phyloP scores from a whole-genome alignment of 1,140 invertebrate genomes.

The Ladona fulva region DNA sequence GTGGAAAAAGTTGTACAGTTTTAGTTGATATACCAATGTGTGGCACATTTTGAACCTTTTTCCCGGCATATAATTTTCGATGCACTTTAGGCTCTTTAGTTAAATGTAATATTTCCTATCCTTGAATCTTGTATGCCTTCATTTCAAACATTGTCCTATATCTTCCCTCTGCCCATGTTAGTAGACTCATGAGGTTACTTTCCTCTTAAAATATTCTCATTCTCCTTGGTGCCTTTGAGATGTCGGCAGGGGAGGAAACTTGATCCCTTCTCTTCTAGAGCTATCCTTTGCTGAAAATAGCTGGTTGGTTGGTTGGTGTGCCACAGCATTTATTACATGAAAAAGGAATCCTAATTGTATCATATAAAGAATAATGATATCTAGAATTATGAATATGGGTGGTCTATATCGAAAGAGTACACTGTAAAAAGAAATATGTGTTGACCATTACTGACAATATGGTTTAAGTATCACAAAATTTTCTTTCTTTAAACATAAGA shows the following conservation, averaged over 20 bases:
- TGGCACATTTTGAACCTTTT: not conserved
- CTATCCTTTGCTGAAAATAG: not conserved
- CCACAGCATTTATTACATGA: not conserved
- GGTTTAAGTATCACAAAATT: not conserved
- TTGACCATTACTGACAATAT: conserved; percentile 7
- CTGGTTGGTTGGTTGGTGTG: not conserved
- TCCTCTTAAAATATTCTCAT: not conserved
- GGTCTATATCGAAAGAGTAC: not conserved
- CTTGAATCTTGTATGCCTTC: too few relatives aligned
- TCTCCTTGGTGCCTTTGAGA: conserved; percentile 7
- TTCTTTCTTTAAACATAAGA: not conserved
- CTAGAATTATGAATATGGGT: not conserved
- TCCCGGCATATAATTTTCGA: not conserved
- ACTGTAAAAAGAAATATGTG: not conserved
- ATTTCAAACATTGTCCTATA: not conserved
- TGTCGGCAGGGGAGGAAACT: not conserved
- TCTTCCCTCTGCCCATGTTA: not conserved
- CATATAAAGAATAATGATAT: not conserved
- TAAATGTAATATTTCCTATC: too few relatives aligned
- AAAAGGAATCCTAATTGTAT: not conserved
- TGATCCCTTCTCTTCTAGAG: not conserved
- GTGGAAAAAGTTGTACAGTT: not conserved
- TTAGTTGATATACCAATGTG: not conserved
- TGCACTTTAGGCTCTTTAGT: not conserved
- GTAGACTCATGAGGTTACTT: not conserved